A percentile compares a stretch with the other conserved stretches of the same genome.
Evolutionary conservation across 2,113 vertebrate species (phyloP).

Genomic region (Numida meleagris): DNA sequence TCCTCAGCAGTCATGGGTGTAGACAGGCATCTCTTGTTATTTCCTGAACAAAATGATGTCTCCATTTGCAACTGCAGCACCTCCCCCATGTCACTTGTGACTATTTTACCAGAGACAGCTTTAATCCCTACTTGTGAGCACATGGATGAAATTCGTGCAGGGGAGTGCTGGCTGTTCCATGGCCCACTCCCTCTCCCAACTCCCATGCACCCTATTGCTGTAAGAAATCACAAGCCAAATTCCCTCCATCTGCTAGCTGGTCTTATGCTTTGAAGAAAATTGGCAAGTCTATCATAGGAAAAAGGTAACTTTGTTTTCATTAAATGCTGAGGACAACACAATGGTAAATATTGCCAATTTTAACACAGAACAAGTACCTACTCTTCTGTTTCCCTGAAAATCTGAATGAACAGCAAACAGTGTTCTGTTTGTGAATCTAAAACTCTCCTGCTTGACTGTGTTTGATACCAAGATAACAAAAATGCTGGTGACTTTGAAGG

Average conservation of each 20-base stretch:
- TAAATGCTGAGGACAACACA: conserved; percentile 37
- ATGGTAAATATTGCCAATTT: conserved; percentile 47
- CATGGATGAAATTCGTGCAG: not conserved
- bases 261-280: not conserved
- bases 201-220: rapidly evolving
- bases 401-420: not conserved
- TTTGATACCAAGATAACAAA: not conserved
- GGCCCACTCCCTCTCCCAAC: not conserved
- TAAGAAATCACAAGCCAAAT: not conserved
- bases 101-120: not conserved
- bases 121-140: not conserved
- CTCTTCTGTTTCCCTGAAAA: not conserved
- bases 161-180: not conserved
- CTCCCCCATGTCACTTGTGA: not conserved
- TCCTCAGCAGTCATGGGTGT: not conserved
- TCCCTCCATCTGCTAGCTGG: not conserved
- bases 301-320: not conserved
- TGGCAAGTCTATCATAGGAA: not conserved
- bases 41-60: not conserved
- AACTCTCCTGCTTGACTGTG: not conserved
- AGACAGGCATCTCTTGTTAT: not conserved
- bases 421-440: not conserved
- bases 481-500: conserved; percentile 52
- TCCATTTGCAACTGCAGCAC: not conserved
- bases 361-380: conserved; percentile 38